Percentiles rank a stretch among this genome's conserved stretches.
phyloP scores from a whole-genome alignment of 1,140 invertebrate species.

The Saxidomus purpurata region DNA sequence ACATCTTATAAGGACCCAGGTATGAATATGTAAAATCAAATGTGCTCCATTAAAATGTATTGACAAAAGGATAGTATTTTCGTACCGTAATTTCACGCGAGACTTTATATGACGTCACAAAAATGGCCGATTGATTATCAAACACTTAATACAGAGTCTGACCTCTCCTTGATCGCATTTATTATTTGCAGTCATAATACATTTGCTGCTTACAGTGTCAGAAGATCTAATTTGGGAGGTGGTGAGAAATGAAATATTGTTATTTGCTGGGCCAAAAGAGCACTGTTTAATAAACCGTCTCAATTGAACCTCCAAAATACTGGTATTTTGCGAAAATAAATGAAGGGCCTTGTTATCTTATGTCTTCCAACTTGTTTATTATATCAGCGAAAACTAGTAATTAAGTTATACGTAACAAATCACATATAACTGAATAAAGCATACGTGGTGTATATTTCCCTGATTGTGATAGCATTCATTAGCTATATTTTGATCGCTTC shows the following conservation, averaged over 20 bases:
- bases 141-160: no score
- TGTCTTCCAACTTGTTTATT: constrained; percentile 14
- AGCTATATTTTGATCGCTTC: not conserved
- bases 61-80: no score
- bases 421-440: constrained; percentile 16
- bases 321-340: constrained; percentile 34
- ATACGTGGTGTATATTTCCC: not conserved
- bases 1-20: no score
- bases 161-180: no score
- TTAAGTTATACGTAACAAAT: constrained; percentile 16
- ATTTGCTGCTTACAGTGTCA: no score
- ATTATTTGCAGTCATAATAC: no score
- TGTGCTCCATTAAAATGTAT: no score
- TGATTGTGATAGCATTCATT: not conserved
- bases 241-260: not conserved
- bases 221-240: no score
- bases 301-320: not conserved
- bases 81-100: no score
- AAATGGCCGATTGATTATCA: no score
- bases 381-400: not conserved
- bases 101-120: no score
- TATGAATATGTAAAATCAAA: no score
- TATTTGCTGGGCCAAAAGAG: not conserved
- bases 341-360: not conserved
- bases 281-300: not conserved